Evolutionary conservation across 2,113 vertebrate species (phyloP), one percentile per base, ranked within the genome.

Genomic region (Alectura lathami): DNA sequence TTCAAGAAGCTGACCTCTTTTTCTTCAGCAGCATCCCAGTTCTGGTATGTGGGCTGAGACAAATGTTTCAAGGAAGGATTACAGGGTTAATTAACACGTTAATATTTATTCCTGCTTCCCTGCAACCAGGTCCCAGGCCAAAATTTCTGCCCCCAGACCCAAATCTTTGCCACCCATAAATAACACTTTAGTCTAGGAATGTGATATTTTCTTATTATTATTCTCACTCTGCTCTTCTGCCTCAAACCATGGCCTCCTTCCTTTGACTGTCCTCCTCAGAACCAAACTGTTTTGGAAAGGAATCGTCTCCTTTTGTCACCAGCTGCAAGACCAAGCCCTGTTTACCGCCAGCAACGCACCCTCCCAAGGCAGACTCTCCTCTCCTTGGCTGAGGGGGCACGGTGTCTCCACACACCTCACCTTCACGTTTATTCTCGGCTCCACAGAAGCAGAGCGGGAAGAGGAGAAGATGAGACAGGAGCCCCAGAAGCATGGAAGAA

Each of bases 1-100:
- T 93, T 94, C 95, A 97, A 88, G 88, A 83, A 86, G 64, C 45
- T 91, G 95, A 95, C 94, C 90, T 89, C 83, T 95, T 97, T 86
- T 83, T 82, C 88, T 72, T 76, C 84, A 96, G 7, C 74, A 84
- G 83, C 79, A 92, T 89, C 92, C 63, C 45, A 15, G 64, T 64
- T 92, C 78, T 73, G 63, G 63, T 50, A 88, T 51, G 51, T 42
- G 51, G 82, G 66, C 79, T 84, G 56, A 27, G 69, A 89, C 75
- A 91, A 91, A 83, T 26, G 27, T 50, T 96, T 94, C 69, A 76
- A 62, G 67, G 42, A 70, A 85, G 60, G 91, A 85, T 87, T 94
- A 90, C 59, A 89, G 85, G 88, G 91, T 91, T 88, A 93, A 93
- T 34, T 23, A 93, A 82, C 40, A 77, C 32, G 88, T 88, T 53